A percentile compares a stretch with the other conserved stretches of the same genome.
These are phyloP conservation scores for Ailurus styani DNA, from an alignment of 2,113 vertebrate genomes.

Conservation along the genomic window DNA sequence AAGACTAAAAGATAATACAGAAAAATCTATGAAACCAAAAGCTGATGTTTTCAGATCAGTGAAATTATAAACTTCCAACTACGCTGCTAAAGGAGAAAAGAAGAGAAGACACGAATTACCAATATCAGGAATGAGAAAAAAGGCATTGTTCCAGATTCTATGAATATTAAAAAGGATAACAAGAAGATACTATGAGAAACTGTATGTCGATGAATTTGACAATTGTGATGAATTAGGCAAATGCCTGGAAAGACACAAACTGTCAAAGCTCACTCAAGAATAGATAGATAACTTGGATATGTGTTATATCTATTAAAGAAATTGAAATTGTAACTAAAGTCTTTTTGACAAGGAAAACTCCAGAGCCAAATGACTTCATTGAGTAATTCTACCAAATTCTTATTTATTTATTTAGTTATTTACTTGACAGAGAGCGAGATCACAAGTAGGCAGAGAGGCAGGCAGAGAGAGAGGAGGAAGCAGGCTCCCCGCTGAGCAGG, in stretches of 20 bases:
- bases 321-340: background rate
- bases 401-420: too few relatives aligned
- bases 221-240: background rate
- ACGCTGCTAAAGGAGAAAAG: background rate
- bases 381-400: background rate
- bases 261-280: background rate
- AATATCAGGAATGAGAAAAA: background rate
- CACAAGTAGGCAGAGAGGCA: too few relatives aligned
- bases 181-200: background rate
- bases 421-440: too few relatives aligned
- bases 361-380: background rate
- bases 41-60: background rate
- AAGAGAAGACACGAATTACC: background rate
- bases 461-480: too few relatives aligned
- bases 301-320: background rate
- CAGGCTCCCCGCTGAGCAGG: too few relatives aligned
- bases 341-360: background rate
- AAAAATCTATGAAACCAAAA: background rate
- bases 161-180: background rate
- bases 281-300: background rate
- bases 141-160: background rate
- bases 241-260: background rate
- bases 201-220: background rate
- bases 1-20: background rate
- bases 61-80: background rate